Conservation (phyloP, 2,888 invertebrate species). For the Bombylius major region DNA sequence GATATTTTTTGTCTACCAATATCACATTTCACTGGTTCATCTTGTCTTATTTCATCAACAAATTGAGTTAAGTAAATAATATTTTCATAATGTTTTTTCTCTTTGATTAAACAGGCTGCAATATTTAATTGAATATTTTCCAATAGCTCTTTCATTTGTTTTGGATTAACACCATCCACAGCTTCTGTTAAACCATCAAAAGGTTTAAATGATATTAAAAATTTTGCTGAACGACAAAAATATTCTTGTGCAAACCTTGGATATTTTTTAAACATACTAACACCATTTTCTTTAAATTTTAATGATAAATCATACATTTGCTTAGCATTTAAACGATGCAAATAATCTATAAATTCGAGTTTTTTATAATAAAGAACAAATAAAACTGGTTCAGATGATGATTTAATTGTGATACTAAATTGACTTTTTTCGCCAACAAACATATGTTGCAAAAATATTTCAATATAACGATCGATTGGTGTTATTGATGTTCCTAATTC, state of each 20-base stretch:
- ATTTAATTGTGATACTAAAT: conserved; percentile 33
- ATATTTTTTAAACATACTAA: conserved; percentile 49
- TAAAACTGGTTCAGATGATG: conserved; percentile 8
- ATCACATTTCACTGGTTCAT: not conserved
- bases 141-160: conserved; percentile 46
- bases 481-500: conserved; percentile 37
- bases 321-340: conserved; percentile 34
- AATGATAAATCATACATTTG: conserved; percentile 36
- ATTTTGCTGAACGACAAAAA: conserved; percentile 62
- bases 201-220: conserved; percentile 48
- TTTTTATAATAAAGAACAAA: conserved; percentile 29
- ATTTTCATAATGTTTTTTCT: conserved; percentile 49
- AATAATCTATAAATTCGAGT: conserved; percentile 32
- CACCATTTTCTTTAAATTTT: conserved; percentile 40
- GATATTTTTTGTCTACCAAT: conserved; percentile 17
- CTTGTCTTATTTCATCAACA: conserved; percentile 28
- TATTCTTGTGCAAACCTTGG: conserved; percentile 57
- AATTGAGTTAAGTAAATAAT: conserved; percentile 49
- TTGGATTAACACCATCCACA: conserved; percentile 22
- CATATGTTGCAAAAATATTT: conserved; percentile 39
- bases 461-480: conserved; percentile 38
- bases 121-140: conserved; percentile 66
- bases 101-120: conserved; percentile 65
- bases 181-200: conserved; percentile 40
- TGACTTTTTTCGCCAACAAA: conserved; percentile 36